These are phyloP conservation scores for Pomatorhinus ruficollis DNA, from an alignment of 2,113 vertebrate genomes.

Conservation along the genomic window DNA sequence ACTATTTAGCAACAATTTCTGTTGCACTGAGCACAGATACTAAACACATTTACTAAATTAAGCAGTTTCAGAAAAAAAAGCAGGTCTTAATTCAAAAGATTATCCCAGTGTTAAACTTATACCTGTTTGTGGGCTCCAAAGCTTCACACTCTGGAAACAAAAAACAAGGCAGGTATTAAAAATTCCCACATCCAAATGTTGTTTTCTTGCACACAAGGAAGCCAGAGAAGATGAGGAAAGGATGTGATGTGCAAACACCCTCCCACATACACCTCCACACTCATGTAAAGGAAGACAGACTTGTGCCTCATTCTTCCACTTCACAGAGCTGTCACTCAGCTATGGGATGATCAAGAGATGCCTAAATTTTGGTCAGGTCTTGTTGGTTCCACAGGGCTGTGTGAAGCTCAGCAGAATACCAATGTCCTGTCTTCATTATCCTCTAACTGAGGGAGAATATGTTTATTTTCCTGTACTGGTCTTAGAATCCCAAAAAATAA, in stretches of 20 bases:
- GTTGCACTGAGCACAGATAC: background rate
- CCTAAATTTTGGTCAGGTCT: background rate
- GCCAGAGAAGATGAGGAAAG: background rate
- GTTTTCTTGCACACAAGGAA: background rate
- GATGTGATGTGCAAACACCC: background rate
- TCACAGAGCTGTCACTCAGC: background rate
- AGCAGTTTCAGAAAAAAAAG: background rate
- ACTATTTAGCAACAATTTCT: background rate
- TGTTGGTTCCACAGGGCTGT: background rate
- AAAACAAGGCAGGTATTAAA: conserved; percentile 30
- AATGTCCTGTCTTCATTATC: background rate
- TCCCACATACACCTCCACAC: background rate
- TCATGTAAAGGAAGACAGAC: background rate
- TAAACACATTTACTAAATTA: background rate
- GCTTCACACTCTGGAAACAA: conserved; percentile 74
- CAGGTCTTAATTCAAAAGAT: background rate
- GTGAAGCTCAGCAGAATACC: background rate
- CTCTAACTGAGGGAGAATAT: background rate
- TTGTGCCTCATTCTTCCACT: background rate
- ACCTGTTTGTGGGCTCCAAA: conserved; percentile 69
- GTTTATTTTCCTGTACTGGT: background rate
- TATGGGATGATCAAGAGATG: background rate
- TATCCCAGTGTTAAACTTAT: background rate
- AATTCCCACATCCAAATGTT: background rate
- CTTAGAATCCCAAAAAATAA: background rate